Evolutionary conservation across 2,888 invertebrate genomes (phyloP), one percentile per base, ranked within the genome.

Genomic region (Drosophila crucigera): DNA sequence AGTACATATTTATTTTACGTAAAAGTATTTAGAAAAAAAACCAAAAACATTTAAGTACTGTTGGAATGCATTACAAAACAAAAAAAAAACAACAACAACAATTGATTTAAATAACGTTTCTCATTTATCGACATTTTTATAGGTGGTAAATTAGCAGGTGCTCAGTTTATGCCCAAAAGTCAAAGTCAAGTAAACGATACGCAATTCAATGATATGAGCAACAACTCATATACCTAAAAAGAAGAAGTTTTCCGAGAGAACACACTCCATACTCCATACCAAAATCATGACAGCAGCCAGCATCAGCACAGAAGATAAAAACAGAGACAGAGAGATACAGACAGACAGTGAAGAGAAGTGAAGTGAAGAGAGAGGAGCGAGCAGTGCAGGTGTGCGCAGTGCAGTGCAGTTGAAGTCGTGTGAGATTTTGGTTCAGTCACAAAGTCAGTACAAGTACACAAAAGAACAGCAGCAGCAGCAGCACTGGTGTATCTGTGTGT

Each of bases 101-200:
- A 84, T 70, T 81, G 70, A 83, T 87, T 82, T 80, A 83, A 91
- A 91, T 91, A 90, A 89, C 83, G 77, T 91, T 91, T 91, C 91
- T 91, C 85, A 92, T 91, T 91, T 88, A 84, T 87, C 90, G 85
- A 88, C 89, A 91, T 91, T 91, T 86, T 92, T 92, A 90, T 92
- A 92, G 92, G 92, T 92, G 83, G 79, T 91, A 91, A 92, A 83
- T 85, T 90, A 89, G 91, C 83, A 91, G 88, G 80, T 80, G 83
- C 87, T 89, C 89, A 87, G 80, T 89, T 80, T 88, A 87, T 88
- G 76, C 87, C 92, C 90, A 85, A 89, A 83, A 82, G 69, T 81
- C 85, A 90, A 86, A 85, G 82, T 90, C 91, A 90, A 89, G 82
- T 90, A 90, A 91, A 83, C 83, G 89, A 91, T 87, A 80, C 87